Conservation (phyloP, 2,113 vertebrate genomes). For the Cathartes aura region DNA sequence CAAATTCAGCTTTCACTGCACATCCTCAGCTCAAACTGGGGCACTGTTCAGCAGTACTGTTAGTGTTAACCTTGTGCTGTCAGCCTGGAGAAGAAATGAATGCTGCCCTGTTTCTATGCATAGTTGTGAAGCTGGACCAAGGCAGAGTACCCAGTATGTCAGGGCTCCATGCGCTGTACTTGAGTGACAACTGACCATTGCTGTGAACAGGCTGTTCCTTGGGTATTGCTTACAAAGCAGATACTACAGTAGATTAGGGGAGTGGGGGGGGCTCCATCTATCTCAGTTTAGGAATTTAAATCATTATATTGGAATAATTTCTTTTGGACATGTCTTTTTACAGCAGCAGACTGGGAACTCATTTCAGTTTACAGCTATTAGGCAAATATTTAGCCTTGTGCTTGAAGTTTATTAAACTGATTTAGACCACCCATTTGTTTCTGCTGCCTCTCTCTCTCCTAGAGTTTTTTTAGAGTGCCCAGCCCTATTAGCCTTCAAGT, state of each 20-base stretch:
- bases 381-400: neutral
- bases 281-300: neutral
- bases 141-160: neutral
- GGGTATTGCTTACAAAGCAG: neutral
- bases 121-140: neutral
- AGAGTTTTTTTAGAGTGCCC: neutral
- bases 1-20: slow-evolving; percentile 47
- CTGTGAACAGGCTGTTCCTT: neutral
- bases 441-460: neutral
- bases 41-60: slow-evolving; percentile 11
- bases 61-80: slow-evolving; percentile 43
- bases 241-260: neutral
- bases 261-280: neutral
- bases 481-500: neutral
- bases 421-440: neutral
- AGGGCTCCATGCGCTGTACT: neutral
- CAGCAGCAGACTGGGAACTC: neutral
- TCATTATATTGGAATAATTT: neutral
- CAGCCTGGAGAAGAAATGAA: neutral
- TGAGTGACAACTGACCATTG: neutral
- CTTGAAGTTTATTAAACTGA: neutral
- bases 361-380: neutral
- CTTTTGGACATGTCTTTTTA: neutral
- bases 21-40: slow-evolving; percentile 63
- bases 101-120: neutral